Conservation (phyloP, 2,113 vertebrate genomes). For the Myotis davidii region DNA sequence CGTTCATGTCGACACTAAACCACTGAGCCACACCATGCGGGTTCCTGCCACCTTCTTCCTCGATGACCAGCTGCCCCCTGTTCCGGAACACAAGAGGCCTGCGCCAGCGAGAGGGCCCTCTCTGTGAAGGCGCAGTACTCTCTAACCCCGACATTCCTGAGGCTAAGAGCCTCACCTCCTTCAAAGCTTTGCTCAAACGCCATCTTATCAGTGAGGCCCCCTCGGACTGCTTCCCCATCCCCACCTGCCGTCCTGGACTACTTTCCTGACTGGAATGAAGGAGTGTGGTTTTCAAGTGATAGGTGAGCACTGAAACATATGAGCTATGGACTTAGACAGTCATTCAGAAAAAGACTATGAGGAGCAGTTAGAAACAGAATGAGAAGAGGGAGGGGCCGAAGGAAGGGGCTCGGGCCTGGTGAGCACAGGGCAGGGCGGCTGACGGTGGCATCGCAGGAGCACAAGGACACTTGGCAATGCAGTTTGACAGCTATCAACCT, state of each 20-base stretch:
- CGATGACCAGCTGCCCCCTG: neutral
- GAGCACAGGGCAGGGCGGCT: neutral
- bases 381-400: neutral
- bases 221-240: neutral
- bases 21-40: too few species aligned
- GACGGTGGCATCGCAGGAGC: rapidly evolving
- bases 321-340: neutral
- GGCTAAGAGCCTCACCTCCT: neutral
- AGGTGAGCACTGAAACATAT: neutral
- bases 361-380: neutral
- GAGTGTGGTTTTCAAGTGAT: neutral
- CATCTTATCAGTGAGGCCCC: neutral
- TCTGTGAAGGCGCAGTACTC: neutral
- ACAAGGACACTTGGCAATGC: neutral
- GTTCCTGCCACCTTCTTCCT: neutral
- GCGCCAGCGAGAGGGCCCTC: neutral
- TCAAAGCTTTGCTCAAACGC: neutral
- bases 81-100: neutral
- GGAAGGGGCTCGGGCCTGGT: neutral
- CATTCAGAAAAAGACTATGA: neutral
- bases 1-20: too few species aligned
- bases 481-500: neutral
- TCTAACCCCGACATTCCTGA: neutral
- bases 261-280: neutral
- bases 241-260: neutral